Evolutionary conservation across 2,888 invertebrate species (phyloP), one percentile per base, ranked within the genome.

Genomic region (Metacarcinus magister): DNA sequence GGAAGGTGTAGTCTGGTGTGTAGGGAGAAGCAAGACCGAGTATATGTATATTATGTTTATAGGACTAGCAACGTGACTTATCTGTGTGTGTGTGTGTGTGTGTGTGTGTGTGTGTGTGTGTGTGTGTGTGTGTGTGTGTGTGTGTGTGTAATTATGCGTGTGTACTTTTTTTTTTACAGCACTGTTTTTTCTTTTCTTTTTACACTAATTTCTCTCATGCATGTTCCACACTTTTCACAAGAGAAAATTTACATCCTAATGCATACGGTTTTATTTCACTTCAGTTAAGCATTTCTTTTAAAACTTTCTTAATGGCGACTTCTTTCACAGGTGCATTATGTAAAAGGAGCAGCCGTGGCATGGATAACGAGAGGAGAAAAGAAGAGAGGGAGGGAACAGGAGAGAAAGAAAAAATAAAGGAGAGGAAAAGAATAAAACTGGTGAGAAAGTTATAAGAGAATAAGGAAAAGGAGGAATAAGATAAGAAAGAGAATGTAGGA

Each of bases 281-380:
- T 75, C 75, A 75, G 75, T 75, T n/a, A 75, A 75, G 28, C 75
- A 75, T 75, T 75, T 75, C 28, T 23, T 23, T 60, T 23, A 60
- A 60, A 75, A 75, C 8, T 75, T 75, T 28, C 7, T 10, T 75
- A 28, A 75, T 75, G 75, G n/a, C 8, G 75, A n/a, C 75, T 75
- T 75, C n/a, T 75, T n/a, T 75, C 75, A 75, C 75, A 28, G 75
- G 28, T 75, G 75, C 75, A 75, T 75, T 75, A 75, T 75, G 75
- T 75, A 75, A 75, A 75, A 75, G 75, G 28, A 75, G 28, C n/a
- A 75, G 75, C 28, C 75, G 75, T 23, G n/a, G 75, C 75, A 28
- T 75, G 39, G 87, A 87, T 13, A 32, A 39, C 23, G 16, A 10
- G 87, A 39, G 87, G 32, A 32, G 7, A 19, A 28, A 32, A 82